These are phyloP conservation scores for Monodelphis domestica DNA, from an alignment of 2,797 vertebrate species.

Conservation along the genomic window DNA sequence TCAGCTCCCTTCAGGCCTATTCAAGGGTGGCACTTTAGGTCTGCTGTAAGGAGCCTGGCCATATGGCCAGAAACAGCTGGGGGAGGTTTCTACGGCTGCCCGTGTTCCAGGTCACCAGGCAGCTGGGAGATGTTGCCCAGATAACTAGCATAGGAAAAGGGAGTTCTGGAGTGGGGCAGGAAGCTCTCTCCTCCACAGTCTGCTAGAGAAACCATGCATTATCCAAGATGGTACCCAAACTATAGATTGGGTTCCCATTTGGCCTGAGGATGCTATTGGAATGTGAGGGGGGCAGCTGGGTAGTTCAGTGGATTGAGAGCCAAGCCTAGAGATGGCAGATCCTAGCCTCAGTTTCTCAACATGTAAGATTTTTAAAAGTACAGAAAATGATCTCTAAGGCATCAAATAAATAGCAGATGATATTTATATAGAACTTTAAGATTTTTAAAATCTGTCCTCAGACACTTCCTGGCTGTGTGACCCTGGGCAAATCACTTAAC, in stretches of 20 bases:
- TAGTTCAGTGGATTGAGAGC: too few species aligned
- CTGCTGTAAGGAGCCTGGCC: slow-evolving; percentile 69
- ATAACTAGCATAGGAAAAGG: not conserved
- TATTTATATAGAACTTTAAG: too few species aligned
- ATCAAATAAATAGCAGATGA: too few species aligned
- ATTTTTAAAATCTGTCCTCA: too few species aligned
- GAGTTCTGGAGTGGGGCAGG: not conserved
- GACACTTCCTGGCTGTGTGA: too few species aligned
- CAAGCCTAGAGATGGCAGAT: too few species aligned
- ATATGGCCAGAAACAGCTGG: slow-evolving; percentile 72
- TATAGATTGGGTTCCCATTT: not conserved
- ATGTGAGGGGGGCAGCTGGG: too few species aligned
- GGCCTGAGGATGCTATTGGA: not conserved
- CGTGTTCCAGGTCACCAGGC: slow-evolving; percentile 40
- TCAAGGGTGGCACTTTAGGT: slow-evolving; percentile 72
- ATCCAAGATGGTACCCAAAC: not conserved
- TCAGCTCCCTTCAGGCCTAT: slow-evolving; percentile 5
- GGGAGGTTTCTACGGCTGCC: not conserved
- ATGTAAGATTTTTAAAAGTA: too few species aligned
- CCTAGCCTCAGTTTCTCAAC: too few species aligned
- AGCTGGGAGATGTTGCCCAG: rapidly evolving
- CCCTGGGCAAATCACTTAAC: too few species aligned
- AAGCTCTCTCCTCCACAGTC: not conserved
- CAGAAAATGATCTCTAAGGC: too few species aligned
- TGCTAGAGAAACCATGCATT: not conserved